Percentiles rank a stretch among this genome's conserved stretches.
These are phyloP conservation scores for Conomelus anceps DNA, from an alignment of 2,888 invertebrate species.

Conservation along the genomic window DNA sequence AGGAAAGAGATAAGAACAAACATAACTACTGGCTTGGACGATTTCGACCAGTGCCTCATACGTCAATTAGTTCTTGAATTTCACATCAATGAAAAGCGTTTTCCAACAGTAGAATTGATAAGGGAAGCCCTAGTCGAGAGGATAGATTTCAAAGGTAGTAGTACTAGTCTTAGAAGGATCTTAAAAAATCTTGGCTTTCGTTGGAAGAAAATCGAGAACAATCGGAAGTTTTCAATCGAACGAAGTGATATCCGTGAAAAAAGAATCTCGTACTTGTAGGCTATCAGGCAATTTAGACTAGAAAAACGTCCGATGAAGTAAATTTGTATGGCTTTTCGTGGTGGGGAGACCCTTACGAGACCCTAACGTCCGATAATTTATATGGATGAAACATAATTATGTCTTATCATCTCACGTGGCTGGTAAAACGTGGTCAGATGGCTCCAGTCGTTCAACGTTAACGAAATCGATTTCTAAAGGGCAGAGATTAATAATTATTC, in stretches of 20 bases:
- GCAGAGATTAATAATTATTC: conserved; percentile 6
- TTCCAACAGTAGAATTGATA: conserved; percentile 10
- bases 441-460: no score
- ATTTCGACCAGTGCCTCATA: neutral
- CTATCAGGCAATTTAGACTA: neutral
- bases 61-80: neutral
- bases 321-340: no score
- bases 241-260: neutral
- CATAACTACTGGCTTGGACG: neutral
- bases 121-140: neutral
- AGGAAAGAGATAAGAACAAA: neutral
- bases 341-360: no score
- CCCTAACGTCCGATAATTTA: no score
- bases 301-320: conserved; percentile 5
- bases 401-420: neutral
- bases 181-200: no score
- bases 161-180: no score
- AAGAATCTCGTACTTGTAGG: neutral
- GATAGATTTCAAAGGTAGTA: conserved; percentile 4
- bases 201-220: no score
- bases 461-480: no score
- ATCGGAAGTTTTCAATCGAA: neutral
- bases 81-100: conserved; percentile 1
- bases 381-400: conserved; percentile 5
- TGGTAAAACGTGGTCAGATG: neutral